phyloP scores from a whole-genome alignment of 2,113 vertebrate species.

The Lagopus muta region DNA sequence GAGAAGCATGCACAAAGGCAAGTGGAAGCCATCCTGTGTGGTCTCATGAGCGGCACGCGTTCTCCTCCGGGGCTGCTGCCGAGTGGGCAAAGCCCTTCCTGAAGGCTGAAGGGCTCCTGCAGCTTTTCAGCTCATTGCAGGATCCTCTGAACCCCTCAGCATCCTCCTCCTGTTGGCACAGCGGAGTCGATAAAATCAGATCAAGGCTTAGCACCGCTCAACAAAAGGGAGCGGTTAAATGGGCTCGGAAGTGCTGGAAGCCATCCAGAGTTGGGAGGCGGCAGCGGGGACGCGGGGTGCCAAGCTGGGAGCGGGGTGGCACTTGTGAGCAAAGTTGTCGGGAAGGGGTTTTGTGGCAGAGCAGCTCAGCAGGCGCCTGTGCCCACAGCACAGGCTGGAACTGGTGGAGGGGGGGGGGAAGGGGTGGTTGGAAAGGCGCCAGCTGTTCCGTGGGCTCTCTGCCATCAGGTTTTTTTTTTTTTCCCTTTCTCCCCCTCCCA shows the following conservation, averaged over 20 bases:
- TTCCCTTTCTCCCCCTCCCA: neutral
- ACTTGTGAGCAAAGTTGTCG: constrained; percentile 72
- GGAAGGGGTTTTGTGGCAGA: constrained; percentile 67
- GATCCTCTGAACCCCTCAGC: constrained; percentile 44
- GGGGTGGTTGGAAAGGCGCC: constrained; percentile 68
- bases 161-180: constrained; percentile 60
- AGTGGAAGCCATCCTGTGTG: constrained; percentile 38
- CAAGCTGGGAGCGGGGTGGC: constrained; percentile 54
- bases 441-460: constrained; percentile 67
- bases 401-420: constrained; percentile 29
- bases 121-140: constrained; percentile 30
- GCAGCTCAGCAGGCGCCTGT: constrained; percentile 72
- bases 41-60: neutral
- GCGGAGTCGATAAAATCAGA: constrained; percentile 70
- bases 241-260: constrained; percentile 71
- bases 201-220: constrained; percentile 60
- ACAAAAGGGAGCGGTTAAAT: constrained; percentile 72
- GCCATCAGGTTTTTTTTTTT: constrained; percentile 38
- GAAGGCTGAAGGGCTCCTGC: constrained; percentile 27
- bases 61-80: constrained; percentile 19
- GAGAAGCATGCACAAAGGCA: neutral
- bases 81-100: constrained; percentile 44
- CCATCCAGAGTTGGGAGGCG: constrained; percentile 63
- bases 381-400: constrained; percentile 53
- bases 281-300: constrained; percentile 38